These are phyloP conservation scores for Drosophila hydei DNA, from an alignment of 1,140 invertebrate species.

Conservation along the genomic window DNA sequence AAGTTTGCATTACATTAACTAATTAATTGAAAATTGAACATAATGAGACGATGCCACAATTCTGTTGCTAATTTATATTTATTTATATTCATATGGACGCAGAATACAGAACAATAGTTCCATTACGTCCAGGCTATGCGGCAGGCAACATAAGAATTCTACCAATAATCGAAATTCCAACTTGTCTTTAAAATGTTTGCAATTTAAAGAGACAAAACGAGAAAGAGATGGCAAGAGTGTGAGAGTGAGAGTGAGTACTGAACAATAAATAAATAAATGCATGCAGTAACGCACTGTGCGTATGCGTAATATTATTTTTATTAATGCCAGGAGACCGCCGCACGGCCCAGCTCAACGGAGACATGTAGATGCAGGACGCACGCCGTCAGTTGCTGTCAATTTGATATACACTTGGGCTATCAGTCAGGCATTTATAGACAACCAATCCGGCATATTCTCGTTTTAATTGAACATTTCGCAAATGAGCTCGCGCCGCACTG, in stretches of 20 bases:
- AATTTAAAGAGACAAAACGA: not conserved
- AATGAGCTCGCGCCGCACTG: conserved; percentile 28
- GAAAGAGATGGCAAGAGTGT: not conserved
- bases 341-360: conserved; percentile 1
- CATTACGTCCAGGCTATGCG: not conserved
- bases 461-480: conserved; percentile 23
- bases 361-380: not conserved
- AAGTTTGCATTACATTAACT: conserved; percentile 72
- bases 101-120: conserved; percentile 24
- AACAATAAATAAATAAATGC: conserved; percentile 26
- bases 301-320: conserved; percentile 51
- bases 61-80: conserved; percentile 77
- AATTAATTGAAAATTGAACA: conserved; percentile 77
- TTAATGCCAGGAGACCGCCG: conserved; percentile 32
- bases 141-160: not conserved
- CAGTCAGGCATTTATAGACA: conserved; percentile 35
- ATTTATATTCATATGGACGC: conserved; percentile 53
- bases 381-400: conserved; percentile 27
- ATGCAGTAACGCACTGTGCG: conserved; percentile 19
- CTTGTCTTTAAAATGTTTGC: not conserved
- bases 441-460: conserved; percentile 14
- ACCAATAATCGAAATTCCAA: not conserved
- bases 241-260: not conserved
- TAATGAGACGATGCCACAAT: conserved; percentile 70
- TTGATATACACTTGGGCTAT: conserved; percentile 47